These are phyloP conservation scores for Apodemia zela DNA, from an alignment of 2,888 invertebrate species.

Conservation along the genomic window DNA sequence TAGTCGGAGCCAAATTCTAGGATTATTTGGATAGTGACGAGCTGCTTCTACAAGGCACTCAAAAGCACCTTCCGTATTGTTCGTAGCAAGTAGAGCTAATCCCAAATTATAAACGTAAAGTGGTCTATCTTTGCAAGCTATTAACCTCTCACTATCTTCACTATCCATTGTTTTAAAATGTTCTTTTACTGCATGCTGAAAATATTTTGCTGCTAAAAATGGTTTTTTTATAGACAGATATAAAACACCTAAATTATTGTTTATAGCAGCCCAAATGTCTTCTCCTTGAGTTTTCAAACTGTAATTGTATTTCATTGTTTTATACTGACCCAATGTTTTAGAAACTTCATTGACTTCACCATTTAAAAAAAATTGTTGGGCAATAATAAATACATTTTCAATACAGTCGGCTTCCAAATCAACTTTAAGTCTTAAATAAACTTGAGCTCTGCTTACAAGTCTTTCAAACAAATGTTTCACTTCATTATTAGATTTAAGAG, in stretches of 20 bases:
- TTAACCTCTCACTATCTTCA: constrained; percentile 62
- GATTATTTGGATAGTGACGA: constrained; percentile 91
- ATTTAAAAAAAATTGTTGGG: constrained; percentile 66
- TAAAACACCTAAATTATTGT: constrained; percentile 91
- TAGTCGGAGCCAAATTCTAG: constrained; percentile 93
- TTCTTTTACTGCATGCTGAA: constrained; percentile 88
- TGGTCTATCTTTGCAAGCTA: constrained; percentile 73
- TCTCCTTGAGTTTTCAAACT: constrained; percentile 66
- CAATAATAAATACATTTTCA: constrained; percentile 68
- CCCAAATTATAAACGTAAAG: constrained; percentile 91
- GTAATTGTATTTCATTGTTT: constrained; percentile 58
- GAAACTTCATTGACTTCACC: constrained; percentile 68
- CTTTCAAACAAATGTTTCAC: constrained; percentile 59
- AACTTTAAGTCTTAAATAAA: constrained; percentile 51
- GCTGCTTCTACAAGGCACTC: constrained; percentile 94
- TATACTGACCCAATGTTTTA: constrained; percentile 59
- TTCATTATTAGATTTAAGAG: constrained; percentile 54
- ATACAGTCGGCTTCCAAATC: constrained; percentile 58
- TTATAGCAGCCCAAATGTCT: constrained; percentile 79
- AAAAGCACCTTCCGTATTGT: constrained; percentile 91
- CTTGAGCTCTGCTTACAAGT: constrained; percentile 60
- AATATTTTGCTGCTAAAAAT: constrained; percentile 88
- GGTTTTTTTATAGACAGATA: constrained; percentile 91
- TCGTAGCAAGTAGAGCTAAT: constrained; percentile 89
- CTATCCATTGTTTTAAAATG: constrained; percentile 77